Evolutionary conservation across 2,888 invertebrate species (phyloP), one percentile per base, ranked within the genome.

Genomic region (Leptinotarsa tumamoca): DNA sequence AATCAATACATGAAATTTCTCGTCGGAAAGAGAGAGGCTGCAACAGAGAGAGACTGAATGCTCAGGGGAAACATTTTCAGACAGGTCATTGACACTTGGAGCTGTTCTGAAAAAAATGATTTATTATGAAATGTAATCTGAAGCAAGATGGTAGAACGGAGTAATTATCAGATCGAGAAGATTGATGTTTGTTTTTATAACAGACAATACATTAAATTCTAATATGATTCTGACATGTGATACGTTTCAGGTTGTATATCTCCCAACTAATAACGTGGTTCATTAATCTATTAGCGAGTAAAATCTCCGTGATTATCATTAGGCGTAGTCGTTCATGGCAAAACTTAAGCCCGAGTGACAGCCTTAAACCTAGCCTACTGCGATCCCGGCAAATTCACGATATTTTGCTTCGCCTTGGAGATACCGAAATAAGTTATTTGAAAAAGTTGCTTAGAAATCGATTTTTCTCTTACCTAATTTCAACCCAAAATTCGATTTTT

Each of bases 1-100:
- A 83, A 82, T 83, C 83, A 81, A 83, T 83, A 82, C 80, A 72
- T 83, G 82, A 80, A 83, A 82, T 82, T 82, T 79, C 79, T 80
- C 80, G 75, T 74, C 69, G 76, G 67, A 56, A 58, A 73, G 73
- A 74, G 67, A 69, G 66, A 58, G 23, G 56, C 33, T 54, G 54
- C 51, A 63, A 73, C 27, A 69, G 52, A 58, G 68, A 43, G 69
- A 70, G 73, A 61, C 63, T 54, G 23, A 68, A 73, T 68, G 69
- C 69, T 69, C 56, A 75, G 75, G 80, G 80, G 81, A 78, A 82
- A 79, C 79, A 78, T 81, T 83, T 82, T 80, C 84, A 84, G 82
- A 81, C 79, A 80, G 83, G 81, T 82, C 83, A 82, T 79, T 80
- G 83, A 82, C 83, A 80, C 72, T 63, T 18, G 43, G 50, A 50